A percentile compares a stretch with the other conserved stretches of the same genome.
Conservation (phyloP, 2,797 vertebrate species). For the Gymnodraco acuticeps region DNA sequence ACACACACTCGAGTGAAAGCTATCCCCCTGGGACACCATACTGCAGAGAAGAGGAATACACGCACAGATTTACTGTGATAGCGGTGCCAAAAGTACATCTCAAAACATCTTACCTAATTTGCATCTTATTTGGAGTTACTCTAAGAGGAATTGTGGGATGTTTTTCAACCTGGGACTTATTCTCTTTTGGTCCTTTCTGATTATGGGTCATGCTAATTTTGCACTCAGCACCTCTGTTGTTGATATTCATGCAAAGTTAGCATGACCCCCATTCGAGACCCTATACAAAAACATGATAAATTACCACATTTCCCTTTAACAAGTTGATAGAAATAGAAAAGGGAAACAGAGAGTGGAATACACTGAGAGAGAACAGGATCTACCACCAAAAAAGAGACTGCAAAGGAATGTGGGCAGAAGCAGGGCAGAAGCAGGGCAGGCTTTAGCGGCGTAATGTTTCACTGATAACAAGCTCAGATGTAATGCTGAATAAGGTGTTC, state of each 20-base stretch:
- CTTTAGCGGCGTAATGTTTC: conserved; percentile 71
- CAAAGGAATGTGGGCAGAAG: conserved; percentile 58
- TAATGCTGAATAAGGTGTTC: conserved; percentile 84
- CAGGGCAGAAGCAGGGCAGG: conserved; percentile 59
- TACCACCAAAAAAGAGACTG: conserved; percentile 40
- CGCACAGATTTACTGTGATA: conserved; percentile 12
- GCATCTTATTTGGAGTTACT: background rate
- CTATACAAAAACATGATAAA: conserved; percentile 1
- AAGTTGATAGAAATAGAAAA: conserved; percentile 12
- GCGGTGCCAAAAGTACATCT: background rate
- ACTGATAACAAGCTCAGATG: conserved; percentile 74
- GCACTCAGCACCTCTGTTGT: background rate
- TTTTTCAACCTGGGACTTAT: background rate
- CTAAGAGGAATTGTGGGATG: background rate
- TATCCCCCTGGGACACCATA: conserved; percentile 19
- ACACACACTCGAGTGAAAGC: conserved; percentile 27
- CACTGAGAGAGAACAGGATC: conserved; percentile 14
- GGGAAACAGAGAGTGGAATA: conserved; percentile 3
- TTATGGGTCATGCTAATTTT: background rate
- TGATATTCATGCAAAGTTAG: background rate
- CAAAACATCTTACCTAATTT: conserved; percentile 5
- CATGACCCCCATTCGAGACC: background rate
- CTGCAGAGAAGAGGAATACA: conserved; percentile 14
- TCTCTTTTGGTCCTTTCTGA: background rate
- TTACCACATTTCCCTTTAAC: background rate